Conservation (phyloP, 2,797 vertebrate genomes). For the Clangula hyemalis region DNA sequence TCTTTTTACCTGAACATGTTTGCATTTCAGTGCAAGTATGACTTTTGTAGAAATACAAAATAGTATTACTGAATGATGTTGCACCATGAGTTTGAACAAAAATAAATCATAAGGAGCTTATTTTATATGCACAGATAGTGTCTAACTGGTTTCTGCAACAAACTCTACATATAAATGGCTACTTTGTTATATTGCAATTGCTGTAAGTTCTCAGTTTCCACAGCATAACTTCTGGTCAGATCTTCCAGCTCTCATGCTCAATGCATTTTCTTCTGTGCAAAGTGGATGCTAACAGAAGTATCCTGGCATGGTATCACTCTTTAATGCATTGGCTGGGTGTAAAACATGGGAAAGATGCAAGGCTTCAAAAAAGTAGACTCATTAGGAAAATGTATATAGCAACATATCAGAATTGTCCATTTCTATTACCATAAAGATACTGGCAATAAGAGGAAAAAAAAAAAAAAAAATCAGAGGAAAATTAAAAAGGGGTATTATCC, state of each 20-base stretch:
- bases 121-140: background rate
- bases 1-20: background rate
- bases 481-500: background rate
- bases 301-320: background rate
- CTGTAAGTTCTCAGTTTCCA: background rate
- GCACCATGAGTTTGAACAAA: background rate
- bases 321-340: background rate
- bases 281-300: background rate
- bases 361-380: background rate
- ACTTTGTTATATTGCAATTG: background rate
- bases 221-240: accelerated
- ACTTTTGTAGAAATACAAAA: background rate
- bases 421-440: background rate
- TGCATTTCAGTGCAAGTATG: accelerated
- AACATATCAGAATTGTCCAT: background rate
- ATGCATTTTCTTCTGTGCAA: background rate
- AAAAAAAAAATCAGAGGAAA: background rate
- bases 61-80: background rate
- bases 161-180: background rate
- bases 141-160: background rate
- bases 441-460: background rate
- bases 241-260: background rate
- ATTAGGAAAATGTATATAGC: background rate
- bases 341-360: background rate
- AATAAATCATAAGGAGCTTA: accelerated